Conservation (phyloP, 2,888 invertebrate genomes). For the Iselma pallidipennis region DNA sequence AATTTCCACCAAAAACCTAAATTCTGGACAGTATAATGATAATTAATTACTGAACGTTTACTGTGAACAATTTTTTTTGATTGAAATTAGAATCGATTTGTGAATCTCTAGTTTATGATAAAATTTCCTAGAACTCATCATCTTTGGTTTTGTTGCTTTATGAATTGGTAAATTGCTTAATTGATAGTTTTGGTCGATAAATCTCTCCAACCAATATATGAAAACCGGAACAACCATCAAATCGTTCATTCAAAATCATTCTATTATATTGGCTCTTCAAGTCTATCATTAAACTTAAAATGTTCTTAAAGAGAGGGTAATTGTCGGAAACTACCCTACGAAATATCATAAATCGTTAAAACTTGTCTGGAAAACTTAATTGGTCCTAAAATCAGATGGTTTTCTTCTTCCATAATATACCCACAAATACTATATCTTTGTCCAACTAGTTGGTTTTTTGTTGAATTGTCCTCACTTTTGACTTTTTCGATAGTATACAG, state of each 20-base stretch:
- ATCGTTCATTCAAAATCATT: slow-evolving; percentile 12
- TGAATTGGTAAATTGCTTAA: slow-evolving; percentile 12
- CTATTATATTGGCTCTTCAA: slow-evolving; percentile 23
- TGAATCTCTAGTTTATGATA: no score
- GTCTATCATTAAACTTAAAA: slow-evolving; percentile 29
- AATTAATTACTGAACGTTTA: no score
- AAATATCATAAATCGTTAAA: slow-evolving; percentile 31
- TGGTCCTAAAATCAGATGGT: slow-evolving; percentile 21
- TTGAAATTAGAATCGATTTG: no score
- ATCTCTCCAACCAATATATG: background rate
- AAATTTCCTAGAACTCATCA: background rate
- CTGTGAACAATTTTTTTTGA: no score
- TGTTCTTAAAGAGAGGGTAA: slow-evolving; percentile 30
- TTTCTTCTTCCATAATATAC: background rate
- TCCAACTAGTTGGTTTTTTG: slow-evolving; percentile 10
- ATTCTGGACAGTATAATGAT: no score
- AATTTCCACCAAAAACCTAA: no score
- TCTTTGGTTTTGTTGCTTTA: background rate
- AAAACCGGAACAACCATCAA: background rate
- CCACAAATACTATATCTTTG: slow-evolving; percentile 9
- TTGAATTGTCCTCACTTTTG: slow-evolving; percentile 11
- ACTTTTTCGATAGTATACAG: background rate
- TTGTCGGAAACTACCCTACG: slow-evolving; percentile 29
- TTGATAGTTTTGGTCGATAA: slow-evolving; percentile 17
- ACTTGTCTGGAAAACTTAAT: slow-evolving; percentile 26